Evolutionary conservation across 2,113 vertebrate species (phyloP).

Genomic region (Paramisgurnus dabryanus): DNA sequence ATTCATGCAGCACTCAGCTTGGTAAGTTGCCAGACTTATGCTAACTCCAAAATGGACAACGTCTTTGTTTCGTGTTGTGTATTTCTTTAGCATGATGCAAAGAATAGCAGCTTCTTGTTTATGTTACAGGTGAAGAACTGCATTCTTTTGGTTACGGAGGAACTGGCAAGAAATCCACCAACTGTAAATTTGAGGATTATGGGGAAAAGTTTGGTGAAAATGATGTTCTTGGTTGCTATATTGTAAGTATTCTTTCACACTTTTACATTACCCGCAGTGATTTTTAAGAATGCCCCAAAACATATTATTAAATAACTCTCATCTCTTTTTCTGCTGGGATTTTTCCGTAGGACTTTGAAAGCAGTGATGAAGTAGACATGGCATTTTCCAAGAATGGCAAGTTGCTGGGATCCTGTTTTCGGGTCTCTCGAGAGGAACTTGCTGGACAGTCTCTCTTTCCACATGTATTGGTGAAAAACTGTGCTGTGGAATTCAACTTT

Average conservation of each 20-base stretch:
- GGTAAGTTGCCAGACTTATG: slow-evolving; percentile 66
- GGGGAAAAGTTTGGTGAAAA: slow-evolving; percentile 81
- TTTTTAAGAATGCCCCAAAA: not conserved
- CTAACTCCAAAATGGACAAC: not conserved
- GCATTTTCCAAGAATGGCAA: slow-evolving; percentile 83
- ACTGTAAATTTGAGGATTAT: slow-evolving; percentile 80
- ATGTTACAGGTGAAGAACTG: slow-evolving; percentile 75
- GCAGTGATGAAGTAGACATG: slow-evolving; percentile 76
- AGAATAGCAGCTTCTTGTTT: not conserved
- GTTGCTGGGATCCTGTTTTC: slow-evolving; percentile 75
- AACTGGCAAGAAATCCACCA: slow-evolving; percentile 79
- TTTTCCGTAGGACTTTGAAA: slow-evolving; percentile 77
- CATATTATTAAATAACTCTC: not conserved
- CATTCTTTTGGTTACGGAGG: slow-evolving; percentile 83
- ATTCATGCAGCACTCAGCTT: slow-evolving; percentile 80
- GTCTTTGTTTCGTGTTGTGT: not conserved
- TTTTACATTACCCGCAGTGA: not conserved
- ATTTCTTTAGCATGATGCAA: not conserved
- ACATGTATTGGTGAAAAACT: slow-evolving; percentile 84
- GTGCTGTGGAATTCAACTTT: slow-evolving; percentile 83
- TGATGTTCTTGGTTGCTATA: slow-evolving; percentile 80
- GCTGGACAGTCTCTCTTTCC: slow-evolving; percentile 76
- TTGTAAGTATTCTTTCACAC: slow-evolving; percentile 64
- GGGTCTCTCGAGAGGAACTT: slow-evolving; percentile 67
- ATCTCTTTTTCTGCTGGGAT: not conserved